Percentiles rank a stretch among this genome's conserved stretches.
Conservation (phyloP, 2,888 invertebrate genomes). For the Pediacus dermestoides region DNA sequence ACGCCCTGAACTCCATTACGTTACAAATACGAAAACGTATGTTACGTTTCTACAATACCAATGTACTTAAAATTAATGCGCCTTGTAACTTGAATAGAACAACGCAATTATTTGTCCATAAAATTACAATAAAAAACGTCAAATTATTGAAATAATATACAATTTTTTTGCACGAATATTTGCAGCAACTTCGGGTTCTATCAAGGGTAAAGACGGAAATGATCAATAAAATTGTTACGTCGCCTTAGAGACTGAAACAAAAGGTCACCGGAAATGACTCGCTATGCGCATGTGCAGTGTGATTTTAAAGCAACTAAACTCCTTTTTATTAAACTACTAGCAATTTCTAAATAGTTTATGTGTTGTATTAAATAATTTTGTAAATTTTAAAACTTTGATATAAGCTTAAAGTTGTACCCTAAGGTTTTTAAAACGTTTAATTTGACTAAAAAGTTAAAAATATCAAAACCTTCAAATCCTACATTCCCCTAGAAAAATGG, state of each 20-base stretch:
- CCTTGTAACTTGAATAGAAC: conserved; percentile 8
- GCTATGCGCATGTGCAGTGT: conserved; percentile 4
- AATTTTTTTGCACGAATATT: conserved; percentile 30
- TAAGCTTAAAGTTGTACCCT: too few relatives aligned
- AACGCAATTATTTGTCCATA: conserved; percentile 9
- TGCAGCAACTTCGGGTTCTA: conserved; percentile 27
- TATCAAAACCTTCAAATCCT: too few relatives aligned
- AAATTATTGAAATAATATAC: conserved; percentile 18
- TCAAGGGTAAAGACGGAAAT: conserved; percentile 37
- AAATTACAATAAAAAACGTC: conserved; percentile 24
- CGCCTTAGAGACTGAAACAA: conserved; percentile 4
- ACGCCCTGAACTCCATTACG: conserved; percentile 32
- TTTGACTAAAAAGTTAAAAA: conserved; percentile 3
- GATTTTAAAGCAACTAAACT: neutral
- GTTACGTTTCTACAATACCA: conserved; percentile 6
- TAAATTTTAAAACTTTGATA: too few relatives aligned
- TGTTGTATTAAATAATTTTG: too few relatives aligned
- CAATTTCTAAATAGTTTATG: too few relatives aligned
- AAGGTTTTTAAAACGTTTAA: too few relatives aligned
- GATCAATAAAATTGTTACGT: conserved; percentile 20
- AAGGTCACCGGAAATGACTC: neutral
- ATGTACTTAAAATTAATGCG: conserved; percentile 3
- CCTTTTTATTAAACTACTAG: neutral
- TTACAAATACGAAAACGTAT: conserved; percentile 12
- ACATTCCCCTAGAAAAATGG: conserved; percentile 7